phyloP scores from a whole-genome alignment of 2,113 vertebrate species.

The Pterophyllum scalare region DNA sequence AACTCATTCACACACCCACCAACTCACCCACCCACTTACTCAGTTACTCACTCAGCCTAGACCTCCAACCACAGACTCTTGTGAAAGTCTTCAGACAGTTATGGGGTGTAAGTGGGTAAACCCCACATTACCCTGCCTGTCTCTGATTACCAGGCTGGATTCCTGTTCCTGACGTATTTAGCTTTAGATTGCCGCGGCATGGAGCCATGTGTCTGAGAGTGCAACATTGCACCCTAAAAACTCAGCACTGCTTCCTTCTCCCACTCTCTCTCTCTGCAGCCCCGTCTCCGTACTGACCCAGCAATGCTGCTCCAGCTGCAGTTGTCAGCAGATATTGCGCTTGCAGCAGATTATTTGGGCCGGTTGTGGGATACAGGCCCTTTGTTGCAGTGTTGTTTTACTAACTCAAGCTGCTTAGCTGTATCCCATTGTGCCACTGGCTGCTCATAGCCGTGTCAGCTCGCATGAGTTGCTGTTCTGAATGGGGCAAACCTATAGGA shows the following conservation, averaged over 20 bases:
- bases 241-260: constrained; percentile 22
- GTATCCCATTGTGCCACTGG: constrained; percentile 63
- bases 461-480: constrained; percentile 73
- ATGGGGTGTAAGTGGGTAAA: constrained; percentile 74
- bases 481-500: constrained; percentile 60
- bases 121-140: constrained; percentile 70
- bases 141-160: constrained; percentile 69
- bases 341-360: constrained; percentile 77
- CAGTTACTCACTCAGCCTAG: constrained; percentile 55
- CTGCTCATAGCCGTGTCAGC: constrained; percentile 63
- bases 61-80: constrained; percentile 71
- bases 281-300: constrained; percentile 46
- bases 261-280: constrained; percentile 29
- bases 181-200: constrained; percentile 32
- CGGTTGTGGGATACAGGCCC: constrained; percentile 68
- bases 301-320: constrained; percentile 34
- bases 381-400: constrained; percentile 78
- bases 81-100: constrained; percentile 75
- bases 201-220: constrained; percentile 42
- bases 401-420: constrained; percentile 59
- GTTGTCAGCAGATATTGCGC: constrained; percentile 76
- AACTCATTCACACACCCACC: constrained; percentile 14
- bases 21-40: constrained; percentile 35
- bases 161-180: constrained; percentile 46
- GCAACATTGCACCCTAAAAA: constrained; percentile 20